Percentiles rank a stretch among this genome's conserved stretches.
Conservation (phyloP, 2,113 vertebrate genomes). For the Mus pahari region DNA sequence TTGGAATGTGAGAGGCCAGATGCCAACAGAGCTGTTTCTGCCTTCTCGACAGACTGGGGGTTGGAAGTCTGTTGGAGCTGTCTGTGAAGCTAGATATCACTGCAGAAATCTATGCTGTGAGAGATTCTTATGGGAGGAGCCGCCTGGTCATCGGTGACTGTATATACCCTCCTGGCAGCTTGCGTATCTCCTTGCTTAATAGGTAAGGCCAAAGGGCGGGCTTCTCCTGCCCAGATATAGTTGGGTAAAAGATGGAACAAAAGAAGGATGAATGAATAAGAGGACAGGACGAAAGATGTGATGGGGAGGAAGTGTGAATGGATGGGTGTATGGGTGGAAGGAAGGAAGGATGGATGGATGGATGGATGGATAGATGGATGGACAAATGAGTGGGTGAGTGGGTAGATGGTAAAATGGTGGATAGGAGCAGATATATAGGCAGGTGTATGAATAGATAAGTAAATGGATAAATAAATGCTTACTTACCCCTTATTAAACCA, state of each 20-base stretch:
- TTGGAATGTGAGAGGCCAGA: not conserved
- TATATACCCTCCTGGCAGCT: slow-evolving; percentile 53
- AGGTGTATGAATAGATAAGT: not conserved
- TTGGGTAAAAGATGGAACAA: not conserved
- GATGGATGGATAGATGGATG: not conserved
- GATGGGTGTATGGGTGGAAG: no score
- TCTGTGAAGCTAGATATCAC: slow-evolving; percentile 65
- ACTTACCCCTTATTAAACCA: not conserved
- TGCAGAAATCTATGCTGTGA: slow-evolving; percentile 34
- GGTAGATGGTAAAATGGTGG: not conserved
- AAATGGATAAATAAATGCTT: not conserved
- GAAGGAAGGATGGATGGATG: not conserved
- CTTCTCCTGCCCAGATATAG: not conserved
- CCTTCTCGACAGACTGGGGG: slow-evolving; percentile 7
- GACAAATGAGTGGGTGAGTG: no score
- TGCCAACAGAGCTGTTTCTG: not conserved
- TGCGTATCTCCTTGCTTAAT: slow-evolving; percentile 60
- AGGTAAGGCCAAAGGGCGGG: slow-evolving; percentile 57
- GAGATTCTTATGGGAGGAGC: not conserved
- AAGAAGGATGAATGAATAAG: not conserved
- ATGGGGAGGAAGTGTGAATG: not conserved
- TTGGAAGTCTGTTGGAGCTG: slow-evolving; percentile 10
- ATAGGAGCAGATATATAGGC: not conserved
- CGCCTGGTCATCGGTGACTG: slow-evolving; percentile 68
- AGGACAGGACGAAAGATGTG: not conserved